Percentiles rank a stretch among this genome's conserved stretches.
phyloP scores from a whole-genome alignment of 2,888 invertebrate species.

The Ephialtes manifestator region DNA sequence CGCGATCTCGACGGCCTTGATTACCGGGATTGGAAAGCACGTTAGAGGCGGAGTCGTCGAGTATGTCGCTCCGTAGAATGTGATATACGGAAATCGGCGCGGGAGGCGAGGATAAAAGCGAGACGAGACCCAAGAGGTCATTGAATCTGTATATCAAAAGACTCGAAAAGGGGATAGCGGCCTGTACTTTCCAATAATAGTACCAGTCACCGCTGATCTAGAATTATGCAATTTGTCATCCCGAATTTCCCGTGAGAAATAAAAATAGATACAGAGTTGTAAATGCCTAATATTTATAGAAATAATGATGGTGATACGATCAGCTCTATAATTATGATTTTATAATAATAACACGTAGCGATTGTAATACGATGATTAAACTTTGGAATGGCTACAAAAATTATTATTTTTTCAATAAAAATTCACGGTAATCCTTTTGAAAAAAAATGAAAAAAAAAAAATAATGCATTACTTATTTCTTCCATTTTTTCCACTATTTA shows the following conservation, averaged over 20 bases:
- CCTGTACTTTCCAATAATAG: background rate
- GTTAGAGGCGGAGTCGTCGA: background rate
- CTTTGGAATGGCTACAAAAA: too few species aligned
- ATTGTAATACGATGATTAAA: too few species aligned
- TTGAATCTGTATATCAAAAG: constrained; percentile 13
- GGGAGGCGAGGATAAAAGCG: background rate
- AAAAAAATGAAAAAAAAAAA: too few species aligned
- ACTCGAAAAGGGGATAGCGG: background rate
- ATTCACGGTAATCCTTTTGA: too few species aligned
- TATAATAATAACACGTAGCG: too few species aligned
- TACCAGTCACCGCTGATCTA: background rate
- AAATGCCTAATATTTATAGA: too few species aligned
- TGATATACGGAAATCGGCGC: constrained; percentile 15
- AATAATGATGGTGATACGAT: too few species aligned
- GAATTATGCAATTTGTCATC: background rate
- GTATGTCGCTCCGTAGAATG: background rate
- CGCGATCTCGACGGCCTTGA: constrained; percentile 31
- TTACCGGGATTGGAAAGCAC: constrained; percentile 30
- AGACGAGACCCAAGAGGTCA: constrained; percentile 20
- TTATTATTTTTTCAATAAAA: too few species aligned
- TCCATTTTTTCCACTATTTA: too few species aligned
- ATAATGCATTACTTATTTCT: too few species aligned
- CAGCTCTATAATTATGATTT: too few species aligned
- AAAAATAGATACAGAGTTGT: background rate
- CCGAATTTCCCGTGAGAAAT: background rate